A percentile compares a stretch with the other conserved stretches of the same genome.
These are phyloP conservation scores for Cataglyphis altisquamis DNA, from an alignment of 2,888 invertebrate genomes.

Conservation along the genomic window DNA sequence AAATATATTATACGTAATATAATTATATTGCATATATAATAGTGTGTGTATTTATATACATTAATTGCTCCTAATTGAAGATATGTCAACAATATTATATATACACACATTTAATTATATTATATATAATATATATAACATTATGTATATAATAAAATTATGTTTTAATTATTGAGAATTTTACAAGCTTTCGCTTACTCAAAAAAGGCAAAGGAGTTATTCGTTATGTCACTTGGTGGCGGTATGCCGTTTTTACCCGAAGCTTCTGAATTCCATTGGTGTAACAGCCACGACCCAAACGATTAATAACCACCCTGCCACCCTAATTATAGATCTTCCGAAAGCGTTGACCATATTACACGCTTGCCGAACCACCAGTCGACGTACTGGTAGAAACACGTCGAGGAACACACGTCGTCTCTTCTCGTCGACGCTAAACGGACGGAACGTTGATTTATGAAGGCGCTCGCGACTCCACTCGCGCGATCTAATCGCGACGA, in stretches of 20 bases:
- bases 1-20: neutral
- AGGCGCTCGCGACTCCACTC: slow-evolving; percentile 53
- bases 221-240: slow-evolving; percentile 8
- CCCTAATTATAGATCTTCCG: slow-evolving; percentile 34
- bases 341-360: slow-evolving; percentile 49
- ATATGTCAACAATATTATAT: too few species aligned
- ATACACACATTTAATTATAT: too few species aligned
- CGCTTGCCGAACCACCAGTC: slow-evolving; percentile 33
- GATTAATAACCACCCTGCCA: slow-evolving; percentile 37
- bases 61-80: too few species aligned
- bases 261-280: neutral
- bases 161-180: neutral
- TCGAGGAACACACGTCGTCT: slow-evolving; percentile 44
- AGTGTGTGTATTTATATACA: too few species aligned
- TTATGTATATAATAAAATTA: neutral
- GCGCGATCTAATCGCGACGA: slow-evolving; percentile 75
- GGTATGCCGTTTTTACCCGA: neutral
- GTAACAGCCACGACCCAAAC: slow-evolving; percentile 6
- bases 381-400: slow-evolving; percentile 50
- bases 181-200: neutral
- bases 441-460: slow-evolving; percentile 80
- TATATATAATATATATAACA: neutral
- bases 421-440: slow-evolving; percentile 71
- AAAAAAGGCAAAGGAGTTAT: neutral
- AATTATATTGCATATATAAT: too few species aligned